These are phyloP conservation scores for Anagrus nilaparvatae DNA, from an alignment of 1,140 invertebrate genomes.

Conservation along the genomic window DNA sequence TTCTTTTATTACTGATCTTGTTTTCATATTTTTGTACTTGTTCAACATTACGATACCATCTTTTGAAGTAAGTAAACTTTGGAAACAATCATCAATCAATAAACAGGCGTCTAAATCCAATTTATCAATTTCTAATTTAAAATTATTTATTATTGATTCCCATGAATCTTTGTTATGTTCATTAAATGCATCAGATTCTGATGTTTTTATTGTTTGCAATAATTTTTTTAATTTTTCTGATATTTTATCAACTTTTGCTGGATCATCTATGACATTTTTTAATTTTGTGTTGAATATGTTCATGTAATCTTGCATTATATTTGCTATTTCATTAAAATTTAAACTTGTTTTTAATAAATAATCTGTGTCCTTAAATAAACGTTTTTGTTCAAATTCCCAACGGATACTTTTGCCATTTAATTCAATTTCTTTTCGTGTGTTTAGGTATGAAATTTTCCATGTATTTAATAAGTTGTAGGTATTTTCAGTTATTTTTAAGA, in stretches of 20 bases:
- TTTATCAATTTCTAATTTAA: slow-evolving; percentile 59
- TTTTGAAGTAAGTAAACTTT: slow-evolving; percentile 58
- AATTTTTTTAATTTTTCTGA: slow-evolving; percentile 61
- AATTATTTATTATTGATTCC: slow-evolving; percentile 66
- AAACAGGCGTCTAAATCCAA: slow-evolving; percentile 73
- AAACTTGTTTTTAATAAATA: slow-evolving; percentile 67
- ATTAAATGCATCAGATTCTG: slow-evolving; percentile 74
- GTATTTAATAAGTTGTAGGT: slow-evolving; percentile 58
- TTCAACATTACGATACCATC: slow-evolving; percentile 67
- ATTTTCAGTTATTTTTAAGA: slow-evolving; percentile 44
- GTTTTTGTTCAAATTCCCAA: slow-evolving; percentile 82
- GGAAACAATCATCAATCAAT: slow-evolving; percentile 81
- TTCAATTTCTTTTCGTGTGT: slow-evolving; percentile 71
- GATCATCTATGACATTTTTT: slow-evolving; percentile 75
- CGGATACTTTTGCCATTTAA: slow-evolving; percentile 65
- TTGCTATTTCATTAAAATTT: slow-evolving; percentile 62
- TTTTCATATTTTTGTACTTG: slow-evolving; percentile 71
- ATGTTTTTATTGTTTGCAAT: slow-evolving; percentile 57
- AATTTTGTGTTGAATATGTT: slow-evolving; percentile 81
- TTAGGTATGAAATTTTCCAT: slow-evolving; percentile 66
- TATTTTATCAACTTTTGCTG: slow-evolving; percentile 72
- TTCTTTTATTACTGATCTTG: slow-evolving; percentile 57
- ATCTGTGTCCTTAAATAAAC: slow-evolving; percentile 72
- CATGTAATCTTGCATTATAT: slow-evolving; percentile 72
- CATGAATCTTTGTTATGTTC: slow-evolving; percentile 69